Percentiles rank a stretch among this genome's conserved stretches.
These are phyloP conservation scores for Odocoileus virginianus DNA, from an alignment of 2,113 vertebrate species.

Conservation along the genomic window DNA sequence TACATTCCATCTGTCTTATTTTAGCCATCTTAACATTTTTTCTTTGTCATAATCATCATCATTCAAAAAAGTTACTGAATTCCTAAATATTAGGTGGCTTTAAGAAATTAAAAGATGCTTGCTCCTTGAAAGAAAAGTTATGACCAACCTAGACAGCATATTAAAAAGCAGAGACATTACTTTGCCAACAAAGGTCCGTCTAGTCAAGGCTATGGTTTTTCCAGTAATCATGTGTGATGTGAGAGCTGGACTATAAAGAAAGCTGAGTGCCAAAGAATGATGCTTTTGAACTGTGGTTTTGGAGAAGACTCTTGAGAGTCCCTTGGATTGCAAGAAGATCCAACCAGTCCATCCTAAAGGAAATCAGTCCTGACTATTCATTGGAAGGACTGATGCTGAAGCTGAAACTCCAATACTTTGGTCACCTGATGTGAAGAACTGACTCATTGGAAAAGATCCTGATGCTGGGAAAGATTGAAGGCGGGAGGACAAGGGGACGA, in stretches of 20 bases:
- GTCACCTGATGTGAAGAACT: background rate
- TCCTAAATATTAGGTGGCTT: background rate
- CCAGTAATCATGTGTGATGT: background rate
- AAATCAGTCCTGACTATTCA: background rate
- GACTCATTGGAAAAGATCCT: background rate
- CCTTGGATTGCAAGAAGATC: background rate
- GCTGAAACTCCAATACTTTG: background rate
- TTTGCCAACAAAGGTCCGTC: background rate
- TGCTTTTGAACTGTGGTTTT: background rate
- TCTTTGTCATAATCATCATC: background rate
- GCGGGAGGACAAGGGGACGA: background rate
- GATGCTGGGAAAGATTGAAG: background rate
- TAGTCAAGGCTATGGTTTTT: background rate
- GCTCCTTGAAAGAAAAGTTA: background rate
- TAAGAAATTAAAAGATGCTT: background rate
- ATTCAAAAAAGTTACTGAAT: background rate
- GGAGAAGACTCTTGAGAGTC: background rate
- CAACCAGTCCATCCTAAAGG: background rate
- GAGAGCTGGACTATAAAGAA: background rate
- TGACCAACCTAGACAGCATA: background rate
- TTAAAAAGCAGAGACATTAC: background rate
- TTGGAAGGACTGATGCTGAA: background rate
- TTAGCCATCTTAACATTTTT: background rate
- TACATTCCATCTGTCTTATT: background rate
- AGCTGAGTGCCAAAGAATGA: background rate